Percentiles rank a stretch among this genome's conserved stretches.
Conservation (phyloP, 2,113 vertebrate genomes). For the Urocolius indicus region DNA sequence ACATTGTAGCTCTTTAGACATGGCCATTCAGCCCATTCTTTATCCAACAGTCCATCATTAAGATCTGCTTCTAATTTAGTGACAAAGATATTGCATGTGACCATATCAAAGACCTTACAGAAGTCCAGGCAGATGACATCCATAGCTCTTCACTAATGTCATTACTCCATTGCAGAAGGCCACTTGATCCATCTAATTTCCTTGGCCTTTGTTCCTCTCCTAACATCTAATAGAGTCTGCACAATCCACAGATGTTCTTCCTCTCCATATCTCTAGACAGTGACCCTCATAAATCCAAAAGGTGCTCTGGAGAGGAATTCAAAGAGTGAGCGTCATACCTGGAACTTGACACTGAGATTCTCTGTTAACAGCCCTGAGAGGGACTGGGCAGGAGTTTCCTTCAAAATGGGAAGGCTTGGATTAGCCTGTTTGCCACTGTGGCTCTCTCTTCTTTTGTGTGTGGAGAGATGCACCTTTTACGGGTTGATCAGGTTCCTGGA, state of each 20-base stretch:
- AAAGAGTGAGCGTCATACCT: background rate
- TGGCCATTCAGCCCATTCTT: background rate
- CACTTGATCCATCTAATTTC: background rate
- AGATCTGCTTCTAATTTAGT: background rate
- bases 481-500: rapidly evolving
- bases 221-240: background rate
- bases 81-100: background rate
- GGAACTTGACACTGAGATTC: background rate
- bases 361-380: background rate
- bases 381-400: background rate
- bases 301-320: too few species aligned
- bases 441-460: background rate
- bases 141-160: too few species aligned
- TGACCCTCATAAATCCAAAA: too few species aligned
- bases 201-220: background rate
- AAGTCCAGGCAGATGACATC: too few species aligned
- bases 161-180: background rate
- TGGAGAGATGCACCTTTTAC: background rate
- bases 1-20: background rate
- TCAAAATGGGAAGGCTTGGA: background rate
- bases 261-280: background rate
- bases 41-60: background rate
- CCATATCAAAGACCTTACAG: too few species aligned
- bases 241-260: background rate
- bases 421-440: background rate